Percentiles rank a stretch among this genome's conserved stretches.
These are phyloP conservation scores for Eclectus roratus DNA, from an alignment of 2,113 vertebrate species.

Conservation along the genomic window DNA sequence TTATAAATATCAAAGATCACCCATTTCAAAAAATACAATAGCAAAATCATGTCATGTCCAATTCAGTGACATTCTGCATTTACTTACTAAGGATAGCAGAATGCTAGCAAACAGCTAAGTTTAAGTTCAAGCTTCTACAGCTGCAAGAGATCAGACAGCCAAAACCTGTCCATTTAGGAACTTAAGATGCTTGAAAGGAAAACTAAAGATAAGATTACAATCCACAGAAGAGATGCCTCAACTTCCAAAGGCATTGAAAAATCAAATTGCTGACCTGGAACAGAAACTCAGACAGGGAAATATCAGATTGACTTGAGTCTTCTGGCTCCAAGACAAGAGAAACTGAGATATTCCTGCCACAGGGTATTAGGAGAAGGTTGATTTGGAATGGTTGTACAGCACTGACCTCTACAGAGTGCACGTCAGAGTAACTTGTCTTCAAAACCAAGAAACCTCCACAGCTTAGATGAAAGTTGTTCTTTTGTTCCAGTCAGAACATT, in stretches of 20 bases:
- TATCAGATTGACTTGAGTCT: not conserved
- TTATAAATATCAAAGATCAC: not conserved
- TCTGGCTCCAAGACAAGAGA: not conserved
- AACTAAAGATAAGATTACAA: slow-evolving; percentile 11
- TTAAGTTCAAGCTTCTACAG: not conserved
- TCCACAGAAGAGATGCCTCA: not conserved
- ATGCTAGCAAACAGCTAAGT: not conserved
- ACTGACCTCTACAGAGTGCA: not conserved
- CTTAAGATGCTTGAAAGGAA: not conserved
- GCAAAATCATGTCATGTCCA: not conserved
- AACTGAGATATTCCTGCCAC: not conserved
- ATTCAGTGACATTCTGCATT: not conserved
- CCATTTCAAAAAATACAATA: not conserved
- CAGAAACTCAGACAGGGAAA: slow-evolving; percentile 6
- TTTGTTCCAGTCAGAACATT: not conserved
- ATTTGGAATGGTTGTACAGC: not conserved
- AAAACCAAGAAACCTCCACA: not conserved
- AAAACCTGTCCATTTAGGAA: not conserved
- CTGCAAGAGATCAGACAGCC: not conserved
- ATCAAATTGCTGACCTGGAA: not conserved
- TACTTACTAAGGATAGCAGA: not conserved
- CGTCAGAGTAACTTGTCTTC: not conserved
- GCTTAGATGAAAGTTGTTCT: not conserved
- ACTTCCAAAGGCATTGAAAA: not conserved
- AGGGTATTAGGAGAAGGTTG: not conserved